Percentiles rank a stretch among this genome's conserved stretches.
Evolutionary conservation across 2,113 vertebrate species (phyloP).

Genomic region (Mus musculus): GRCm39 chr4:151497501-151498000

Average conservation of each 20-base stretch:
- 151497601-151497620: neutral
- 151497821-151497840: neutral
- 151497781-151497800: neutral
- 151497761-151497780: neutral
- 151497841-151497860: neutral
- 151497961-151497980: neutral
- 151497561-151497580: neutral
- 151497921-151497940: neutral
- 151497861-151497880: neutral
- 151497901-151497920: neutral
- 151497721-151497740: neutral
- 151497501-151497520: neutral
- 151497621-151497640: neutral
- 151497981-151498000: neutral
- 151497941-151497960: neutral
- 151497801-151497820: neutral
- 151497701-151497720: neutral
- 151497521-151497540: neutral
- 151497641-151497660: rapidly evolving
- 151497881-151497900: neutral
- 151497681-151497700: neutral
- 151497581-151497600: neutral
- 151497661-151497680: neutral
- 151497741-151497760: neutral
- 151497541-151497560: neutral